Evolutionary conservation across 2,113 vertebrate genomes (phyloP).

Genomic region (Dunckerocampus dactyliophorus): DNA sequence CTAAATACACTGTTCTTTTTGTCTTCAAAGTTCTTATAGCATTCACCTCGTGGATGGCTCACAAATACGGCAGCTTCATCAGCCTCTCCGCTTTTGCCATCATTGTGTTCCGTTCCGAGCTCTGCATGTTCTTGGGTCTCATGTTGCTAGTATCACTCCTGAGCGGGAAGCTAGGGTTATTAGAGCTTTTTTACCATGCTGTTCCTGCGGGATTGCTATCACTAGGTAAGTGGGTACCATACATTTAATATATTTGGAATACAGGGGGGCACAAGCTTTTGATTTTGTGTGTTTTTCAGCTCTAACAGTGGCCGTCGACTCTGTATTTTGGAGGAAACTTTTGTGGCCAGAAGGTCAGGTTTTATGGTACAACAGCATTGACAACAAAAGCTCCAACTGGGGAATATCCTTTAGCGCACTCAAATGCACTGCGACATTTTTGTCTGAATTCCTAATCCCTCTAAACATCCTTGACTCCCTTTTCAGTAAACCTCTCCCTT

Average conservation of each 20-base stretch:
- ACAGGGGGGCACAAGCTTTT: not conserved
- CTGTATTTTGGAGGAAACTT: conserved; percentile 83
- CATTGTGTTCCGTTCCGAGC: conserved; percentile 88
- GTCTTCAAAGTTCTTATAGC: conserved; percentile 79
- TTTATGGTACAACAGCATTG: conserved; percentile 90
- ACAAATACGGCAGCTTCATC: conserved; percentile 78
- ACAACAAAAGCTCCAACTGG: conserved; percentile 95
- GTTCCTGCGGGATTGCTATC: conserved; percentile 81
- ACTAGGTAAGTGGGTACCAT: conserved; percentile 74
- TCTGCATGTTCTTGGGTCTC: conserved; percentile 84
- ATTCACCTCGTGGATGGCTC: conserved; percentile 85
- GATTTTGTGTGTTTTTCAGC: conserved; percentile 64
- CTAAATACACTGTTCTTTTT: not conserved
- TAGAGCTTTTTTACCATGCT: conserved; percentile 73
- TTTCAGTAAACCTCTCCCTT: conserved; percentile 81
- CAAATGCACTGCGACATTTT: not conserved
- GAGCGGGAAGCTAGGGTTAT: conserved; percentile 71
- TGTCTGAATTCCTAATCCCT: not conserved
- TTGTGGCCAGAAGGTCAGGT: conserved; percentile 95
- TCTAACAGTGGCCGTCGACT: conserved; percentile 83
- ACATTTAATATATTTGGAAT: not conserved
- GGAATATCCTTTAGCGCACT: conserved; percentile 87
- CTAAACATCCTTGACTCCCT: conserved; percentile 75
- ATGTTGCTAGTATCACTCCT: conserved; percentile 80
- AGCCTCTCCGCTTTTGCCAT: conserved; percentile 85